Base-by-base conservation (phyloP, 2,797 vertebrate species). In the Lepus oiostolus region DNA sequence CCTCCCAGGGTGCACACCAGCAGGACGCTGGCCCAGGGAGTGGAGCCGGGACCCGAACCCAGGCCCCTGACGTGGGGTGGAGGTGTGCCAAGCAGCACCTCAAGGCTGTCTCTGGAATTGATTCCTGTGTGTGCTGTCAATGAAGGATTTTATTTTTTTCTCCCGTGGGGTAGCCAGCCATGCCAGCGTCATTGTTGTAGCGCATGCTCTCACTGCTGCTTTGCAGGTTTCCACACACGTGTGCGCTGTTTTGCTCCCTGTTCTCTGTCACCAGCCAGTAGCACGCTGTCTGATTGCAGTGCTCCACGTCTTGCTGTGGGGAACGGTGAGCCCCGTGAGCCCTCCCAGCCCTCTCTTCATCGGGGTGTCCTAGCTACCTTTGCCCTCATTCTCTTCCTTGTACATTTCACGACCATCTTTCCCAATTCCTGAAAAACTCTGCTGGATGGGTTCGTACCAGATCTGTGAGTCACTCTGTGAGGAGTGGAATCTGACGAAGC, bases 51-150 rank as follows among this genome's bases (percentile, higher is more conserved):
- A 21, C 54, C 16, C 19, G 54, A 21, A 21, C 54, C 54, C 54
- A 58, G 13, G 54, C 19, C 19, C 54, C 54, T 58, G 54, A 58
- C 16, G 54, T 58, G 54, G 54, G 54, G 19, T 58, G 54, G 54
- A 58, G 19, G 14, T 21, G 54, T 58, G 16, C 19, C 13, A 58
- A 47, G 54, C 19, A 58, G 54, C 54, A 58, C 19, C 54, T 58
- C 19, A 58, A 58, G 19, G 4, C 13, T 58, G 54, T 58, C 54
- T 80, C 84, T 93, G 81, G 86, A 72, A 70, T 71, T 68, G 71
- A 79, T 74, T 95, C 95, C 79, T 63, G 17, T 92, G 63, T 62
- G 52, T 79, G 86, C 71, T 60, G 28, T 70, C 42, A 88, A 58
- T 58, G 62, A 63, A 90, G 35, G 74, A 47, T 72, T 95, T 92